Evolutionary conservation across 2,113 vertebrate genomes (phyloP).

Genomic region (Cololabis saira): DNA sequence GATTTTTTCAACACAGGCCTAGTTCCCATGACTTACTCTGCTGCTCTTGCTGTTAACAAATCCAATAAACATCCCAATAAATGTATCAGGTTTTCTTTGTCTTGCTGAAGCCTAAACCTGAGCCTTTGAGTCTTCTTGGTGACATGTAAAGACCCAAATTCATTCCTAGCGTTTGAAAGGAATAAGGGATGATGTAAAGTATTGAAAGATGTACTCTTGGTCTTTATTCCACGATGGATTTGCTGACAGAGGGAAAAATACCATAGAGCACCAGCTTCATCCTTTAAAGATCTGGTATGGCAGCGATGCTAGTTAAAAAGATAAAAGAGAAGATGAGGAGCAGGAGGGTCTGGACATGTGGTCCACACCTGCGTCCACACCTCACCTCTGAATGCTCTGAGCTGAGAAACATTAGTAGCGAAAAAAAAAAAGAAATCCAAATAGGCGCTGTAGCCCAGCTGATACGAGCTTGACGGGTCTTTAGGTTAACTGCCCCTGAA

Average conservation of each 20-base stretch:
- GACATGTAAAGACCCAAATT: neutral
- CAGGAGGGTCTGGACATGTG: constrained; percentile 65
- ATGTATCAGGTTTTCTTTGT: too few species aligned
- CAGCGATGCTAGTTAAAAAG: constrained; percentile 39
- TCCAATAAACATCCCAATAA: too few species aligned
- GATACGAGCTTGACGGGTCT: constrained; percentile 43
- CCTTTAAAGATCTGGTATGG: constrained; percentile 22
- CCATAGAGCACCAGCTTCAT: neutral
- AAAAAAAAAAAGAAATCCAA: constrained; percentile 26
- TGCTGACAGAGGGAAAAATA: constrained; percentile 14
- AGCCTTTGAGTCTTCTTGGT: too few species aligned
- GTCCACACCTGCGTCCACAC: constrained; percentile 72
- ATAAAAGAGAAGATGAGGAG: constrained; percentile 29
- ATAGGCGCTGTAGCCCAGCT: constrained; percentile 46
- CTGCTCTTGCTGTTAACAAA: too few species aligned
- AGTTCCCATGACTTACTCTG: neutral
- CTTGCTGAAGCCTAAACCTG: too few species aligned
- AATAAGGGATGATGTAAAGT: neutral
- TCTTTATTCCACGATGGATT: constrained; percentile 3
- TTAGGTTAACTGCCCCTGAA: constrained; percentile 51
- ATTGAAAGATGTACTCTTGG: neutral
- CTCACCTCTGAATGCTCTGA: constrained; percentile 46
- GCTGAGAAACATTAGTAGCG: constrained; percentile 53
- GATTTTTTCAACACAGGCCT: too few species aligned
- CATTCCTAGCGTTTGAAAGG: neutral